Percentiles rank a stretch among this genome's conserved stretches.
Conservation (phyloP, 1,140 invertebrate species). For the Eumaeus atala region DNA sequence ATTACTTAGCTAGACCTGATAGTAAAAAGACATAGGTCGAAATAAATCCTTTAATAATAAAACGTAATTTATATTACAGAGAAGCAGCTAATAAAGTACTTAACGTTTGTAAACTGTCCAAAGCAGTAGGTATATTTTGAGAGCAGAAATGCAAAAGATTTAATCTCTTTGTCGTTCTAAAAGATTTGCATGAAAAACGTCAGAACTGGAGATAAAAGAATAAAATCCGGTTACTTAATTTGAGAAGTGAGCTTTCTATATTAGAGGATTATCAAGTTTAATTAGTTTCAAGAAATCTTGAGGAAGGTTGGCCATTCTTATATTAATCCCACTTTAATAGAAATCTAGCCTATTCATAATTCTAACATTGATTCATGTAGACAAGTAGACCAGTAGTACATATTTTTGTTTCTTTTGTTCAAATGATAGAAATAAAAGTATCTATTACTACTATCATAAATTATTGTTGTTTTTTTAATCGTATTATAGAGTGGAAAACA, state of each 20-base stretch:
- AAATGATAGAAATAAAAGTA: too few relatives aligned
- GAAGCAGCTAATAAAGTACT: too few relatives aligned
- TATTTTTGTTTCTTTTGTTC: too few relatives aligned
- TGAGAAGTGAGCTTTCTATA: constrained; percentile 46
- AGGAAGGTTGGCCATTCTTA: constrained; percentile 41
- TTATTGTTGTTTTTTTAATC: too few relatives aligned
- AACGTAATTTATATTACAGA: too few relatives aligned
- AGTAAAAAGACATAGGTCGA: too few relatives aligned
- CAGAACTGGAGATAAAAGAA: constrained; percentile 32
- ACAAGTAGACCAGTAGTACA: not conserved
- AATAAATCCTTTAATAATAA: too few relatives aligned
- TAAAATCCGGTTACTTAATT: constrained; percentile 43
- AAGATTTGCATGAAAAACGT: constrained; percentile 34
- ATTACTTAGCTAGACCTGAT: too few relatives aligned
- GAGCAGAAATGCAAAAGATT: constrained; percentile 17
- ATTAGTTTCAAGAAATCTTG: constrained; percentile 53
- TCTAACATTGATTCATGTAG: constrained; percentile 10
- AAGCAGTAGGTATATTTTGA: constrained; percentile 5
- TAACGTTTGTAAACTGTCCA: not conserved
- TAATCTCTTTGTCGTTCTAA: constrained; percentile 26
- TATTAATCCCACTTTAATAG: constrained; percentile 35
- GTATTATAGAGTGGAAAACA: too few relatives aligned
- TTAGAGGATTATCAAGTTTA: constrained; percentile 66
- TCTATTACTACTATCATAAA: too few relatives aligned
- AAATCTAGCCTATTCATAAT: constrained; percentile 21